A percentile compares a stretch with the other conserved stretches of the same genome.
Evolutionary conservation across 2,888 invertebrate genomes (phyloP).

Genomic region (Drosophila cracens): DNA sequence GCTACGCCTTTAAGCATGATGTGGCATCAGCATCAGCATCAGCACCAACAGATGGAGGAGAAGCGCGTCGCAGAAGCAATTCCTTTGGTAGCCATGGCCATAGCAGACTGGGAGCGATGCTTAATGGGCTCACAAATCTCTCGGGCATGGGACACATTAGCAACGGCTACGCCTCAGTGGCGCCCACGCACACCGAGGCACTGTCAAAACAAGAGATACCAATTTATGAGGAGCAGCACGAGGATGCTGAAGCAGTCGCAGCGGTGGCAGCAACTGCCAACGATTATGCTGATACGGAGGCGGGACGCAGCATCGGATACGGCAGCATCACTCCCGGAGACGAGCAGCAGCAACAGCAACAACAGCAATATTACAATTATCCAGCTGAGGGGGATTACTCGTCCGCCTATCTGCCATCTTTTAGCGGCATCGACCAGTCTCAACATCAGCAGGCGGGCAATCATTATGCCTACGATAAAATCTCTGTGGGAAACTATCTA

Average conservation of each 20-base stretch:
- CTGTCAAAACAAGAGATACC: slow-evolving; percentile 78
- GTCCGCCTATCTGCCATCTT: slow-evolving; percentile 67
- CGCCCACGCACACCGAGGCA: slow-evolving; percentile 63
- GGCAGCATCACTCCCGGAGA: slow-evolving; percentile 27
- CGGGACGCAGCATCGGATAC: slow-evolving; percentile 29
- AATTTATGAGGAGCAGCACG: slow-evolving; percentile 82
- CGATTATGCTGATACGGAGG: slow-evolving; percentile 60
- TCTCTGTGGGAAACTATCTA: slow-evolving; percentile 81
- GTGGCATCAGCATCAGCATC: slow-evolving; percentile 1
- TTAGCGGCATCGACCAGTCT: slow-evolving; percentile 55
- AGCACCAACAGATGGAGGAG: slow-evolving; percentile 3
- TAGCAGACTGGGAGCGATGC: slow-evolving; percentile 48
- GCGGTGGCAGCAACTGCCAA: slow-evolving; percentile 66
- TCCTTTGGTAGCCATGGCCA: slow-evolving; percentile 34
- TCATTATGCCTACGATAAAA: slow-evolving; percentile 78
- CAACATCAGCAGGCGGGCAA: slow-evolving; percentile 36
- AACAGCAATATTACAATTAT: slow-evolving; percentile 73
- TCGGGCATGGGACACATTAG: slow-evolving; percentile 78
- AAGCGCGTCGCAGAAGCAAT: slow-evolving; percentile 52
- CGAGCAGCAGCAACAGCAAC: slow-evolving; percentile 59
- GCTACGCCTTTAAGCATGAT: slow-evolving; percentile 44
- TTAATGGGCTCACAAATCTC: slow-evolving; percentile 81
- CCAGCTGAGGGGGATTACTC: slow-evolving; percentile 62
- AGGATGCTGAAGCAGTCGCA: slow-evolving; percentile 65
- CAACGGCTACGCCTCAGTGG: slow-evolving; percentile 73